Evolutionary conservation across 2,113 vertebrate species (phyloP).

Genomic region (Hemiprocne comata): DNA sequence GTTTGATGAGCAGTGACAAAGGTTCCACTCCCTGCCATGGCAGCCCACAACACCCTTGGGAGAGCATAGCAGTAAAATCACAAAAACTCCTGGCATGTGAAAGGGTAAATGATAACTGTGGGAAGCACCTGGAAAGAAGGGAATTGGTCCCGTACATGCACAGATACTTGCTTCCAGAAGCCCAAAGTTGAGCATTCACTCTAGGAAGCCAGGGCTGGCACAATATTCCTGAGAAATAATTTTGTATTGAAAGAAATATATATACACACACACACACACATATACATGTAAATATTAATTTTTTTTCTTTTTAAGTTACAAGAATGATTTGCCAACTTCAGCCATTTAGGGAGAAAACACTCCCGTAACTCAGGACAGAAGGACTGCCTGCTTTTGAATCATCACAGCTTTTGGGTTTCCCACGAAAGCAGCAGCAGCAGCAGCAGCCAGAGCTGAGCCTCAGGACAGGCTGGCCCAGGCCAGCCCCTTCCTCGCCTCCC

Average conservation of each 20-base stretch:
- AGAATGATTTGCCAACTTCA: neutral
- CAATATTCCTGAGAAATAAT: neutral
- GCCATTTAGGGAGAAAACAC: neutral
- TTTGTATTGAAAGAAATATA: neutral
- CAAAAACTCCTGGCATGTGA: neutral
- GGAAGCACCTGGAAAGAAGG: neutral
- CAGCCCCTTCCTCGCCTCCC: neutral
- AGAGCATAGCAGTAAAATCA: neutral
- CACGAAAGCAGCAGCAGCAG: neutral
- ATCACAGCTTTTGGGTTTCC: neutral
- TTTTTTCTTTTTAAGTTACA: neutral
- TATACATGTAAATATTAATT: fast-evolving
- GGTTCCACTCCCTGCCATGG: neutral
- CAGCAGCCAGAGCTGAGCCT: neutral
- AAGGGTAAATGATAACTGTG: neutral
- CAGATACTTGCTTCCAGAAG: neutral
- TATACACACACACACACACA: fast-evolving
- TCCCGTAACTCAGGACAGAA: neutral
- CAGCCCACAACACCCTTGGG: neutral
- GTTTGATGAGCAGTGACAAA: neutral
- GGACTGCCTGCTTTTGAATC: neutral
- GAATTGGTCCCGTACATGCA: neutral
- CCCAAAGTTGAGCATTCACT: neutral
- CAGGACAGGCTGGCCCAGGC: neutral
- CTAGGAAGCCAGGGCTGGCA: neutral